Evolutionary conservation across 2,888 invertebrate genomes (phyloP).

Genomic region (Arctia plantaginis): DNA sequence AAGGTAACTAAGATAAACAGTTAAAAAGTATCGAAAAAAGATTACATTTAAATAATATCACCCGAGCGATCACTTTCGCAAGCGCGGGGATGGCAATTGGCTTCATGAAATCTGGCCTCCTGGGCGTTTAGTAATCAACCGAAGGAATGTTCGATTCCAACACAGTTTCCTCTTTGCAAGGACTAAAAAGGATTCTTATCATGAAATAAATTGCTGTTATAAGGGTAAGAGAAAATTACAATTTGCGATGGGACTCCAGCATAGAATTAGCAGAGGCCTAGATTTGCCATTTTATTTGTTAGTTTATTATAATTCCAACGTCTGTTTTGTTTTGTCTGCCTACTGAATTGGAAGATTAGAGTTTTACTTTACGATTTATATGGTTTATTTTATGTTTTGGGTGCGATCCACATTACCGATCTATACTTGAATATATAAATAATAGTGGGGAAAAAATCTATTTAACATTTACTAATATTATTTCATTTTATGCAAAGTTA

Average conservation of each 20-base stretch:
- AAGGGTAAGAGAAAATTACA: slow-evolving; percentile 78
- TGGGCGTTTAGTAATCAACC: slow-evolving; percentile 83
- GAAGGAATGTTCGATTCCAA: slow-evolving; percentile 77
- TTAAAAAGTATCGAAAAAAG: slow-evolving; percentile 84
- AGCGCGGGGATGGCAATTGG: slow-evolving; percentile 81
- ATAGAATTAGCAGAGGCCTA: slow-evolving; percentile 72
- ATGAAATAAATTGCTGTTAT: slow-evolving; percentile 75
- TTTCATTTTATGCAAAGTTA: slow-evolving; percentile 19
- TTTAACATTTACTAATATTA: slow-evolving; percentile 41
- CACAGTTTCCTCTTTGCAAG: slow-evolving; percentile 78
- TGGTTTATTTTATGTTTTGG: slow-evolving; percentile 41
- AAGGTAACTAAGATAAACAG: slow-evolving; percentile 60
- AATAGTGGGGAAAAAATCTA: slow-evolving; percentile 34
- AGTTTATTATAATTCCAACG: slow-evolving; percentile 19
- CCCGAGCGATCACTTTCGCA: slow-evolving; percentile 83
- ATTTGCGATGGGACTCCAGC: slow-evolving; percentile 76
- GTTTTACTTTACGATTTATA: slow-evolving; percentile 31
- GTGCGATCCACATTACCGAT: slow-evolving; percentile 36
- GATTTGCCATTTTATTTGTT: slow-evolving; percentile 47
- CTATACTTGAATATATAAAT: slow-evolving; percentile 41
- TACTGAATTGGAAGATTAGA: slow-evolving; percentile 43
- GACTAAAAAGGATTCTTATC: slow-evolving; percentile 84
- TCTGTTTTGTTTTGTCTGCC: slow-evolving; percentile 40
- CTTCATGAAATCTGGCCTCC: slow-evolving; percentile 82
- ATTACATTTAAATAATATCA: slow-evolving; percentile 86